phyloP scores from a whole-genome alignment of 2,797 vertebrate species.

The Rousettus madagascariensis region DNA sequence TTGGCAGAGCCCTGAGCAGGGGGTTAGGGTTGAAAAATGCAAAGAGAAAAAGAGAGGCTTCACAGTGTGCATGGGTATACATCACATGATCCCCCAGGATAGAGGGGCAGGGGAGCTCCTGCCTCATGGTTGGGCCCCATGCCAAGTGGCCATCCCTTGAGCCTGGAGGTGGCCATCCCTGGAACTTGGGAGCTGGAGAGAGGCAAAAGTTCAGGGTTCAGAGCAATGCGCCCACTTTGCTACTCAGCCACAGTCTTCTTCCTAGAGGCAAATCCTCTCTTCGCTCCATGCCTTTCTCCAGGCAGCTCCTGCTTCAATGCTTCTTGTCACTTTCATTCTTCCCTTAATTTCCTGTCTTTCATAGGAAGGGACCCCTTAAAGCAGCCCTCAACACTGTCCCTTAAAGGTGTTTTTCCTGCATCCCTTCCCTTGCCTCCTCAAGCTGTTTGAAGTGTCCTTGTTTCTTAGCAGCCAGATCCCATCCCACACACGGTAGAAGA shows the following conservation, averaged over 20 bases:
- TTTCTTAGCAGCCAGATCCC: not conserved
- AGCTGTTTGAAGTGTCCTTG: not conserved
- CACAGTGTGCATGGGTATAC: not conserved
- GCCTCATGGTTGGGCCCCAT: not conserved
- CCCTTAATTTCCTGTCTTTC: not conserved
- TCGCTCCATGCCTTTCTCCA: not conserved
- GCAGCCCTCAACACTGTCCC: not conserved
- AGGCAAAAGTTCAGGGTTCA: not conserved
- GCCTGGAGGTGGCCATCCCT: not conserved
- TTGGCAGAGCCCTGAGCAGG: not conserved
- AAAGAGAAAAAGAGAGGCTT: not conserved
- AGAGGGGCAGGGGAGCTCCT: not conserved
- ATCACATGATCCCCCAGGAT: not conserved
- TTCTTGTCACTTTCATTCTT: not conserved
- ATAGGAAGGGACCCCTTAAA: not conserved
- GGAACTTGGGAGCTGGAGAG: not conserved
- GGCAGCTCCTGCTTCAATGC: not conserved
- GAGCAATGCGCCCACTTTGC: not conserved
- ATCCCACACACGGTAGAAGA: not conserved
- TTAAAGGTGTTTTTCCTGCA: not conserved
- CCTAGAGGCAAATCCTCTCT: not conserved
- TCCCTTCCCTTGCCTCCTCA: not conserved
- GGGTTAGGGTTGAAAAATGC: not conserved
- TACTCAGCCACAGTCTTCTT: not conserved
- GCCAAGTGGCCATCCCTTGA: not conserved